These are phyloP conservation scores for Venusia cambrica DNA, from an alignment of 2,888 invertebrate genomes.

Conservation along the genomic window DNA sequence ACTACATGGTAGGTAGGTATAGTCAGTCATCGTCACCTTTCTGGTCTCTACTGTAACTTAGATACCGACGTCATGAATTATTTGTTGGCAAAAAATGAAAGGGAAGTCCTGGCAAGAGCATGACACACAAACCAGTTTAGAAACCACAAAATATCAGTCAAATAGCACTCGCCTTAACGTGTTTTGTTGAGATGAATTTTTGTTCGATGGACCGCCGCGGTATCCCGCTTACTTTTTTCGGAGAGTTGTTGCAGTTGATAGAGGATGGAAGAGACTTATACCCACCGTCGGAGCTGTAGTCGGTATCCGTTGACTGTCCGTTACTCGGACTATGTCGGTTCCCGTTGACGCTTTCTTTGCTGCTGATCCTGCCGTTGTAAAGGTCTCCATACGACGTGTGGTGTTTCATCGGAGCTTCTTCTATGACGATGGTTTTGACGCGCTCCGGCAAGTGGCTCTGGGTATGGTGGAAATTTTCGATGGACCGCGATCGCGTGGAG, in stretches of 20 bases:
- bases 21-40: too few relatives aligned
- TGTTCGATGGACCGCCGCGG: conserved; percentile 72
- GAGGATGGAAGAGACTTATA: conserved; percentile 77
- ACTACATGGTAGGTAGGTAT: too few relatives aligned
- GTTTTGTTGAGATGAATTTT: conserved; percentile 67
- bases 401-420: conserved; percentile 63
- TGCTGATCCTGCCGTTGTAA: conserved; percentile 66
- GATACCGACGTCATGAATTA: too few relatives aligned
- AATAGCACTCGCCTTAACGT: conserved; percentile 70
- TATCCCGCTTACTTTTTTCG: conserved; percentile 73
- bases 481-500: conserved; percentile 68
- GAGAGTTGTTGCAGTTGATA: conserved; percentile 65
- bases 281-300: conserved; percentile 76
- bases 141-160: conserved; percentile 40
- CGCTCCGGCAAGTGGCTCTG: conserved; percentile 51
- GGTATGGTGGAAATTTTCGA: conserved; percentile 68
- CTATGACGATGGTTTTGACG: conserved; percentile 51
- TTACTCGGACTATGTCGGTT: conserved; percentile 67
- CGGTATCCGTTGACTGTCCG: conserved; percentile 74
- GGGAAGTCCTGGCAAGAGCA: too few relatives aligned
- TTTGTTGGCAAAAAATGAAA: too few relatives aligned
- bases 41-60: too few relatives aligned
- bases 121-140: conserved; percentile 30
- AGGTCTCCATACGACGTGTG: conserved; percentile 74
- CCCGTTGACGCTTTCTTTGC: conserved; percentile 68